Evolutionary conservation across 2,113 vertebrate species (phyloP).

Genomic region (Gymnorhina tibicen): DNA sequence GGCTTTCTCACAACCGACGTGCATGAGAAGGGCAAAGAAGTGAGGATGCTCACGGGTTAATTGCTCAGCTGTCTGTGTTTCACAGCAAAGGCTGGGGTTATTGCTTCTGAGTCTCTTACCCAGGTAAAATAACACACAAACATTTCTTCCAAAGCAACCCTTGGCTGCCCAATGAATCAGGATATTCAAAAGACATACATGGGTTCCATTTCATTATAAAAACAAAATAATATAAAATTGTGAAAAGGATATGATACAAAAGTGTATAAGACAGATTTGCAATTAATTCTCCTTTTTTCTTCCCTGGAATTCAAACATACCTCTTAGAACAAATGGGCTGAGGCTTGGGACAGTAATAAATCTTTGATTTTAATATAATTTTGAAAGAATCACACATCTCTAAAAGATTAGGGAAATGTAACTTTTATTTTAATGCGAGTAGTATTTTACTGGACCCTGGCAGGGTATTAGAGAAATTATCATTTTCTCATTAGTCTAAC

Average conservation of each 20-base stretch:
- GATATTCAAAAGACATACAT: background rate
- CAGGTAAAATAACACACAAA: background rate
- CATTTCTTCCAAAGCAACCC: background rate
- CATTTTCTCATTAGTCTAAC: constrained; percentile 60
- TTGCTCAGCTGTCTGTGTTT: background rate
- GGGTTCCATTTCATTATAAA: background rate
- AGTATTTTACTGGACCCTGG: constrained; percentile 58
- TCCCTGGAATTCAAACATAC: background rate
- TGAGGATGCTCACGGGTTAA: background rate
- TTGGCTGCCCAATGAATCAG: background rate
- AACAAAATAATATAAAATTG: background rate
- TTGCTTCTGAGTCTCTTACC: background rate
- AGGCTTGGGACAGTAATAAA: constrained; percentile 23
- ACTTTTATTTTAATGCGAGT: constrained; percentile 55
- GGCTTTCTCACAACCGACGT: background rate
- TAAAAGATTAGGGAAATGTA: constrained; percentile 57
- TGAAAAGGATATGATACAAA: background rate
- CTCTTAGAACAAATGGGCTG: constrained; percentile 24
- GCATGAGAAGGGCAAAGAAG: background rate
- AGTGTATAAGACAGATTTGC: background rate
- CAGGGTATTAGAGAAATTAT: constrained; percentile 54
- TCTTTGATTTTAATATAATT: constrained; percentile 42
- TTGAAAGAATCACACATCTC: constrained; percentile 56
- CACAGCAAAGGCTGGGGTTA: background rate
- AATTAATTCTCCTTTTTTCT: background rate